A percentile compares a stretch with the other conserved stretches of the same genome.
Conservation (phyloP, 2,797 vertebrate species). For the Falco biarmicus region DNA sequence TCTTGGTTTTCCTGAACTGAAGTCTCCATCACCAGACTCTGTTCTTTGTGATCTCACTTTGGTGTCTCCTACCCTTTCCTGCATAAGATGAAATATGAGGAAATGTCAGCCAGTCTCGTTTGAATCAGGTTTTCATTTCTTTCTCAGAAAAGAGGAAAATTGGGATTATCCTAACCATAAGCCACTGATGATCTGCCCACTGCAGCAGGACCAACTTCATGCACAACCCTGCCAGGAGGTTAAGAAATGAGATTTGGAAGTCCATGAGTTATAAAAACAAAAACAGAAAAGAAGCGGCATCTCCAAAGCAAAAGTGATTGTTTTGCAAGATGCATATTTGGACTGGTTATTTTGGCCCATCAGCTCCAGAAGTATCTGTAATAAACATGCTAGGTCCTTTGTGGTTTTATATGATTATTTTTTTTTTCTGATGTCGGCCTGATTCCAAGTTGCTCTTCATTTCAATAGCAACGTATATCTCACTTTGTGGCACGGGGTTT, state of each 20-base stretch:
- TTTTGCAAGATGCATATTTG: slow-evolving; percentile 69
- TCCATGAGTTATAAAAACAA: slow-evolving; percentile 37
- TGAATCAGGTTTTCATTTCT: slow-evolving; percentile 12
- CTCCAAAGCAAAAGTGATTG: slow-evolving; percentile 52
- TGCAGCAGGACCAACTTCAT: slow-evolving; percentile 6
- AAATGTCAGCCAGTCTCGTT: not conserved
- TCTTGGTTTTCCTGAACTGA: not conserved
- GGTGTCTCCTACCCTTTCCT: not conserved
- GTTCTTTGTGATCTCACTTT: not conserved
- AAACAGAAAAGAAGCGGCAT: slow-evolving; percentile 36
- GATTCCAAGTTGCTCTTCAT: slow-evolving; percentile 38
- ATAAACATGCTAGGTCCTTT: slow-evolving; percentile 48
- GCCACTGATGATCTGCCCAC: not conserved
- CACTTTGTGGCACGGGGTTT: slow-evolving; percentile 2
- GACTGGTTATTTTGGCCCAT: slow-evolving; percentile 68
- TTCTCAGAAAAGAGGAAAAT: slow-evolving; percentile 27
- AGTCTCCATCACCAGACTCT: not conserved
- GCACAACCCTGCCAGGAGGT: not conserved
- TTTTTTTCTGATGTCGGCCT: slow-evolving; percentile 26
- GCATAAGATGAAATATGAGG: not conserved
- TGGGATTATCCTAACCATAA: not conserved
- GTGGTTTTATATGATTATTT: slow-evolving; percentile 52
- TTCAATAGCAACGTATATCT: slow-evolving; percentile 58
- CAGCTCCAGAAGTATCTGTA: slow-evolving; percentile 34
- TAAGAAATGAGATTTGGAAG: slow-evolving; percentile 19